These are phyloP conservation scores for Myiozetetes cayanensis DNA, from an alignment of 2,113 vertebrate genomes.

Conservation along the genomic window DNA sequence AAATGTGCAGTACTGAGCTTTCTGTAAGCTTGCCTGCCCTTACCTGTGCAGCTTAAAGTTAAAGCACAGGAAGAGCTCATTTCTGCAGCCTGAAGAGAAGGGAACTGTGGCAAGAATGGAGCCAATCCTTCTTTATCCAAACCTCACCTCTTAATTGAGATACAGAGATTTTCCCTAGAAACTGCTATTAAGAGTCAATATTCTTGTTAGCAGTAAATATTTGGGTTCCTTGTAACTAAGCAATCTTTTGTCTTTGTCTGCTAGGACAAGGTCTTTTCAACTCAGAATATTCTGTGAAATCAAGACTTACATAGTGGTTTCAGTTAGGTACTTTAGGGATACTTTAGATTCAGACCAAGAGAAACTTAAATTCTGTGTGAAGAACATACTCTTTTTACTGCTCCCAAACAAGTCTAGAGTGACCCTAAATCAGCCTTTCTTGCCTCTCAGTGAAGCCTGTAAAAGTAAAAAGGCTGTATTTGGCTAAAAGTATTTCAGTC, in stretches of 20 bases:
- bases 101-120: not conserved
- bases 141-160: rapidly evolving
- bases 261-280: not conserved
- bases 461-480: not conserved
- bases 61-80: not conserved
- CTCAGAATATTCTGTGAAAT: not conserved
- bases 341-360: not conserved
- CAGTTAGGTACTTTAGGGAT: not conserved
- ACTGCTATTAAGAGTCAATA: not conserved
- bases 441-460: not conserved
- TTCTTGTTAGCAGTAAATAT: not conserved
- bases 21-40: not conserved
- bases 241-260: not conserved
- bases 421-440: not conserved
- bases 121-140: not conserved
- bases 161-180: not conserved
- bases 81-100: not conserved
- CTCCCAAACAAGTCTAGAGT: not conserved
- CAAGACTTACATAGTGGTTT: not conserved
- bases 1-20: not conserved
- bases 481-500: not conserved
- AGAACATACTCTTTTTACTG: not conserved
- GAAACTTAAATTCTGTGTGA: not conserved
- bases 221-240: not conserved
- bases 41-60: not conserved